These are phyloP conservation scores for Sisyra nigra DNA, from an alignment of 2,888 invertebrate genomes.

Conservation along the genomic window DNA sequence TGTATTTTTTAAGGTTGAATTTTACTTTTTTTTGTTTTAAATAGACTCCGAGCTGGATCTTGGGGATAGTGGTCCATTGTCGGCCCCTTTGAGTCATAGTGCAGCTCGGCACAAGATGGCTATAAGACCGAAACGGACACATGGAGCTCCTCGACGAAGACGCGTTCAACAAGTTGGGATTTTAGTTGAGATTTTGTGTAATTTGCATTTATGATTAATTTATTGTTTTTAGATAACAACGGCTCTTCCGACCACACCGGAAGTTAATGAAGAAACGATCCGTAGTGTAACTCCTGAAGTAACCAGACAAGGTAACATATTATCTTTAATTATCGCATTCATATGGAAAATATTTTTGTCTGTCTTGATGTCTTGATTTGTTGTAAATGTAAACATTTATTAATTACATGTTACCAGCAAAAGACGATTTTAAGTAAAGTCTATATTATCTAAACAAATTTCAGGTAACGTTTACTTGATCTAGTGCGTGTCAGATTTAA, in stretches of 20 bases:
- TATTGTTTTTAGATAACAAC: slow-evolving; percentile 32
- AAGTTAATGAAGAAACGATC: slow-evolving; percentile 55
- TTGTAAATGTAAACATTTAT: no score
- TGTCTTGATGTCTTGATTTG: no score
- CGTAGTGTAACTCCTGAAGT: slow-evolving; percentile 47
- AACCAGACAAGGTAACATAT: slow-evolving; percentile 20
- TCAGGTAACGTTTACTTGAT: no score
- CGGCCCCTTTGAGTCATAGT: slow-evolving; percentile 56
- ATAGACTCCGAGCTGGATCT: slow-evolving; percentile 25
- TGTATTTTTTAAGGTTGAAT: no score
- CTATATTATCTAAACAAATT: no score
- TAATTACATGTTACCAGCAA: no score
- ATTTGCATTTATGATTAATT: slow-evolving; percentile 7
- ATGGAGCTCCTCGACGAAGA: slow-evolving; percentile 53
- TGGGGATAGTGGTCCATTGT: slow-evolving; percentile 32
- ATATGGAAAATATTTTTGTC: neutral
- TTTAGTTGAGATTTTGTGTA: neutral
- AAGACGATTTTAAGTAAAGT: no score
- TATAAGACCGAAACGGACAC: slow-evolving; percentile 56
- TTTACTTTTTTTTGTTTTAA: slow-evolving; percentile 11
- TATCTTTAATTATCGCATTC: slow-evolving; percentile 1
- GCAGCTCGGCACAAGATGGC: slow-evolving; percentile 71
- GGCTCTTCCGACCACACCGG: slow-evolving; percentile 54
- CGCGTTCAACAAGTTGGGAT: slow-evolving; percentile 32
- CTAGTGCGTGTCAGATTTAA: no score